These are phyloP conservation scores for Macquaria australasica DNA, from an alignment of 2,113 vertebrate genomes.

Conservation along the genomic window DNA sequence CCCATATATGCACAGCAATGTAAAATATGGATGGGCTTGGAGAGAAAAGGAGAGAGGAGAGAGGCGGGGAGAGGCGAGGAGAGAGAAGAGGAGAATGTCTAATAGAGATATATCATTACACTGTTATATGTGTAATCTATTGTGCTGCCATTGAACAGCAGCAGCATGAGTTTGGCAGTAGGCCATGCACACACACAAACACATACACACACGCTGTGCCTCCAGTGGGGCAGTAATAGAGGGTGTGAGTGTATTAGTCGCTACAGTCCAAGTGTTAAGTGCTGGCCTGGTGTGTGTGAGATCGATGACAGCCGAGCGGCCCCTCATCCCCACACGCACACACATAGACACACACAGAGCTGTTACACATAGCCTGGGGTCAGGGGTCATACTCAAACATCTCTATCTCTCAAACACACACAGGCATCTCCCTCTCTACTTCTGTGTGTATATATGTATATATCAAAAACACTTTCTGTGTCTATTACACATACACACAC, in stretches of 20 bases:
- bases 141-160: conserved; percentile 75
- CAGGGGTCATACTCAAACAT: conserved; percentile 85
- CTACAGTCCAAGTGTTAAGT: conserved; percentile 87
- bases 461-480: conserved; percentile 60
- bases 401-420: conserved; percentile 59
- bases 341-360: conserved; percentile 68
- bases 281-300: conserved; percentile 86
- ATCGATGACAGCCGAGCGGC: conserved; percentile 82
- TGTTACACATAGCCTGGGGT: conserved; percentile 89
- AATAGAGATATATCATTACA: conserved; percentile 78
- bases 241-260: conserved; percentile 86
- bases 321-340: conserved; percentile 58
- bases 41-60: conserved; percentile 1
- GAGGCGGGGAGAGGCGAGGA: conserved; percentile 23
- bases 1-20: not conserved
- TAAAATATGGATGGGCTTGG: not conserved
- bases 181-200: conserved; percentile 58
- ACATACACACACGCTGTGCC: conserved; percentile 69
- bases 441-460: conserved; percentile 41
- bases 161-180: conserved; percentile 72
- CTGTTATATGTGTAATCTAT: conserved; percentile 77
- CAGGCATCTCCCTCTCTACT: conserved; percentile 27
- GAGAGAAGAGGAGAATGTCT: conserved; percentile 54
- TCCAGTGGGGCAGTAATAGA: conserved; percentile 82
- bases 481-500: conserved; percentile 36